phyloP scores from a whole-genome alignment of 2,888 invertebrate genomes.

The Erebia palarica region DNA sequence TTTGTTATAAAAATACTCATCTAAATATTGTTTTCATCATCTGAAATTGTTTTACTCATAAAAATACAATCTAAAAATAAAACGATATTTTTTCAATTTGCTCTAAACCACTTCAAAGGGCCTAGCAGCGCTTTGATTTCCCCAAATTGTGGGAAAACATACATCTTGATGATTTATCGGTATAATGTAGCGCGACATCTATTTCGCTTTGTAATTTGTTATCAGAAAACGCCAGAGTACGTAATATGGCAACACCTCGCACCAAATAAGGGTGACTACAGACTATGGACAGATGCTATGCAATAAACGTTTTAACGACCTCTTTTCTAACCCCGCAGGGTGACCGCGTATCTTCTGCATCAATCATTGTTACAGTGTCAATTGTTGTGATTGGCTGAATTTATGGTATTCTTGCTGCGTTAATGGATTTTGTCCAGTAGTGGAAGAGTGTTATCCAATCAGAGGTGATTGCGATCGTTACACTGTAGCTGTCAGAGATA shows the following conservation, averaged over 20 bases:
- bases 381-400: too few species aligned
- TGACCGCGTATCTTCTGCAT: too few species aligned
- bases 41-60: neutral
- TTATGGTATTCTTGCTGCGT: too few species aligned
- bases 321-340: too few species aligned
- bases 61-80: neutral
- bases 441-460: too few species aligned
- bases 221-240: conserved; percentile 9
- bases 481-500: too few species aligned
- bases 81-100: conserved; percentile 8
- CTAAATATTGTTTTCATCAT: neutral
- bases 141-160: neutral
- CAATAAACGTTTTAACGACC: neutral
- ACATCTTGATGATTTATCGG: conserved; percentile 18
- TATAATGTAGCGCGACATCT: conserved; percentile 17
- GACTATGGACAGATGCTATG: neutral
- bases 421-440: too few species aligned
- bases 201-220: conserved; percentile 23
- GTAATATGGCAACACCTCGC: conserved; percentile 8
- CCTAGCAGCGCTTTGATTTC: conserved; percentile 1
- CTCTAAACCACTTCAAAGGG: conserved; percentile 16
- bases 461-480: too few species aligned
- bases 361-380: too few species aligned
- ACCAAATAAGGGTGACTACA: neutral
- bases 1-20: too few species aligned